phyloP scores from a whole-genome alignment of 1,140 invertebrate genomes.

The Mycetomoellerius zeteki region DNA sequence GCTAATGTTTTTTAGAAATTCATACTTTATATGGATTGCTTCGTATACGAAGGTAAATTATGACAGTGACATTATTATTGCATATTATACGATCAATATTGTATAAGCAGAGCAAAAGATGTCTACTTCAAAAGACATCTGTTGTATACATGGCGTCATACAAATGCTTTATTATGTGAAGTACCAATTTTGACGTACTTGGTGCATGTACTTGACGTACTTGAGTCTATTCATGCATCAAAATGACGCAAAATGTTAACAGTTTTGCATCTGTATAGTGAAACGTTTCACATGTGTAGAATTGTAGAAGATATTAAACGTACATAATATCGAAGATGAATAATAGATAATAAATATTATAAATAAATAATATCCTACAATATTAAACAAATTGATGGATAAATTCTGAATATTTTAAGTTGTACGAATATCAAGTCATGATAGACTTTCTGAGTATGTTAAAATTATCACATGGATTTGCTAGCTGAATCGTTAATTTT shows the following conservation, averaged over 20 bases:
- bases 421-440: not conserved
- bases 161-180: not conserved
- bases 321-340: not conserved
- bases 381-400: not conserved
- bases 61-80: not conserved
- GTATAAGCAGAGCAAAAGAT: slow-evolving; percentile 5
- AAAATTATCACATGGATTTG: not conserved
- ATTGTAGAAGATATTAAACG: no score
- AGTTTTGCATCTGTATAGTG: not conserved
- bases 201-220: not conserved
- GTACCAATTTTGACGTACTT: not conserved
- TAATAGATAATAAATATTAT: not conserved
- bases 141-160: not conserved
- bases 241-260: not conserved
- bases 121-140: not conserved
- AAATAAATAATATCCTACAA: not conserved
- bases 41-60: not conserved
- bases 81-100: not conserved
- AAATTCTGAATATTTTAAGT: slow-evolving; percentile 5
- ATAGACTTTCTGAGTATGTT: not conserved
- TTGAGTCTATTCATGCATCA: not conserved
- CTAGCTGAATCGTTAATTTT: slow-evolving; percentile 9
- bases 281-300: not conserved
- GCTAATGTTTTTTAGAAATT: not conserved
- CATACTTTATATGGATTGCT: not conserved